phyloP scores from a whole-genome alignment of 2,888 invertebrate genomes.

The Torymus texanus region DNA sequence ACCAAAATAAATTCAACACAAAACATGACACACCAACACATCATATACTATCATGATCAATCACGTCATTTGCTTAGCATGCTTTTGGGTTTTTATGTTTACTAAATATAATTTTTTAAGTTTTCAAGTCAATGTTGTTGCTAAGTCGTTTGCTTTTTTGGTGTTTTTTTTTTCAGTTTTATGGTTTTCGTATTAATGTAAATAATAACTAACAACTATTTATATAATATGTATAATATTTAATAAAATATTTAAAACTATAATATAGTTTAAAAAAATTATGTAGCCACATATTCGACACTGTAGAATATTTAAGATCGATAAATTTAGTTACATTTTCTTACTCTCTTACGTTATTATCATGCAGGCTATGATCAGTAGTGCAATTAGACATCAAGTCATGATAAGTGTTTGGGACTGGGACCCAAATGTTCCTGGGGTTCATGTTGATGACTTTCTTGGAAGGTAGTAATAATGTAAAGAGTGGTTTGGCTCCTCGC shows the following conservation, averaged over 20 bases:
- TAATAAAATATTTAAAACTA: slow-evolving; percentile 17
- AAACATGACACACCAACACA: not conserved
- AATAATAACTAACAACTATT: slow-evolving; percentile 15
- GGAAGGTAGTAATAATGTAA: slow-evolving; percentile 81
- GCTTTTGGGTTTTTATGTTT: slow-evolving; percentile 33
- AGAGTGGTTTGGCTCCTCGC: slow-evolving; percentile 35
- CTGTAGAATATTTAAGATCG: slow-evolving; percentile 28
- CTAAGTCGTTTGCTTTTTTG: slow-evolving; percentile 10
- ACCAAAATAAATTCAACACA: not conserved
- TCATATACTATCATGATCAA: slow-evolving; percentile 24
- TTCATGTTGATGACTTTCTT: slow-evolving; percentile 88
- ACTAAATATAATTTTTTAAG: slow-evolving; percentile 13
- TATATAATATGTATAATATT: slow-evolving; percentile 1
- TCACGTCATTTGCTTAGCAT: slow-evolving; percentile 52
- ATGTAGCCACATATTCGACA: slow-evolving; percentile 8
- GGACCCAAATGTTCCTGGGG: slow-evolving; percentile 87
- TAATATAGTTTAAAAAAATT: slow-evolving; percentile 6
- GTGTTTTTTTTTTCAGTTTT: slow-evolving; percentile 20
- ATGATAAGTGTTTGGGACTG: slow-evolving; percentile 88
- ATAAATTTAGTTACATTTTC: slow-evolving; percentile 12
- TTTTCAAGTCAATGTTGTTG: slow-evolving; percentile 18
- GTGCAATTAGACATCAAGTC: slow-evolving; percentile 85
- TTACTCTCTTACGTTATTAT: slow-evolving; percentile 38
- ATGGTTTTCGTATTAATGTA: slow-evolving; percentile 8
- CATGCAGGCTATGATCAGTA: slow-evolving; percentile 82